Evolutionary conservation across 1,140 invertebrate genomes (phyloP), one percentile per base, ranked within the genome.

Genomic region (Bombus turneri): DNA sequence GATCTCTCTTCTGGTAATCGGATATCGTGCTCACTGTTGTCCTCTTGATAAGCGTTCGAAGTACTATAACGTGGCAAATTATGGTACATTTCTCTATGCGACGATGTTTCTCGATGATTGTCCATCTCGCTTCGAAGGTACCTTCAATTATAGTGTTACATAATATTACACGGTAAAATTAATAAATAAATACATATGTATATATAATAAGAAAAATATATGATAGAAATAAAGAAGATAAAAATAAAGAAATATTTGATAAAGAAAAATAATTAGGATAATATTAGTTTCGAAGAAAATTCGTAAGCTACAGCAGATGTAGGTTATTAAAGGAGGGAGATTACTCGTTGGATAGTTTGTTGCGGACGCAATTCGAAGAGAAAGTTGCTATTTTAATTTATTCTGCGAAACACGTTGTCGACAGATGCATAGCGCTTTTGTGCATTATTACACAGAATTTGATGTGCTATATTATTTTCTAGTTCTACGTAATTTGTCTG

Each of bases 361-460:
- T 78, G 31, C n/a, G 41, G 34, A 43, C 22, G 10, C 47, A 71
- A 66, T 34, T n/a, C n/a, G 78, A 5, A 3, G 69, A 3, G 43
- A 57, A 41, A 1, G 34, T 39, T 37, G 69, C 57, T 78, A 81
- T 81, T 64, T 43, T 68, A 73, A 57, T 68, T 81, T 43, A 81
- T 57, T 25, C n/a, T n/a, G 6, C 15, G 28, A 71, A 34, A 53
- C 34, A 34, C 75, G 25, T 37, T 71, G 59, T 6, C n/a, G 39
- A 31, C 3, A 34, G n/a, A 2, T 47, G 37, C 13, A 34, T 31
- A 68, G 12, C 59, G 10, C 22, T 41, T 66, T 71, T 69, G 18
- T 47, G 72, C 85, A 86, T 86, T 83, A 71, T 83, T n/a, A 86
- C 85, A 31, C 28, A 28, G 18, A 83, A 86, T 86, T 83, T 86